Conservation (phyloP, 30 jellyfish, hydroid and myxozoan genomes). For the Pelagia noctiluca region DNA sequence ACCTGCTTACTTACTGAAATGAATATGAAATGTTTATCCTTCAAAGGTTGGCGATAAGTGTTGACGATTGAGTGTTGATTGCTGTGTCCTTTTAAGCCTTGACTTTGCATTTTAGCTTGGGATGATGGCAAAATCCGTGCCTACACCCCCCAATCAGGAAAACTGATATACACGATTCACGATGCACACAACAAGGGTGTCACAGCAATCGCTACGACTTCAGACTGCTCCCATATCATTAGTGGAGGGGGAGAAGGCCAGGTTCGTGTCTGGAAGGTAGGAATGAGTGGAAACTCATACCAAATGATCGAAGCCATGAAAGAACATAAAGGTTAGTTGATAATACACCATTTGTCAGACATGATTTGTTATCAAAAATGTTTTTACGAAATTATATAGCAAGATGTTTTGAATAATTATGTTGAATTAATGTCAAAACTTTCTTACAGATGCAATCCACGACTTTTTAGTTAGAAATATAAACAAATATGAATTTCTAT, state of each 20-base stretch:
- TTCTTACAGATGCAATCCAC: no score
- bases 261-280: slow-evolving; percentile 93
- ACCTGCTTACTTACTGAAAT: no score
- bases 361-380: no score
- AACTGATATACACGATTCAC: slow-evolving; percentile 75
- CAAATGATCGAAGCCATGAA: slow-evolving; percentile 87
- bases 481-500: no score
- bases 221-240: slow-evolving; percentile 74
- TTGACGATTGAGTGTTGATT: not conserved
- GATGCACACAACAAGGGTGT: slow-evolving; percentile 99
- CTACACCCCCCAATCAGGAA: slow-evolving; percentile 91
- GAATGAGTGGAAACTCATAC: slow-evolving; percentile 45
- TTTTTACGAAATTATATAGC: no score
- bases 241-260: slow-evolving; percentile 99
- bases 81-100: not conserved
- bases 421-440: no score
- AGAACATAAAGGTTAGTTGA: slow-evolving; percentile 91
- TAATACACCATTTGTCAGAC: no score
- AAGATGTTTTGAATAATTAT: no score
- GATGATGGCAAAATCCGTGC: slow-evolving; percentile 95
- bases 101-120: slow-evolving; percentile 83
- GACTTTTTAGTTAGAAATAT: no score
- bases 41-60: not conserved
- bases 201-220: slow-evolving; percentile 90
- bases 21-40: no score